Conservation (phyloP, 35 echinoderm and acorn worm species). For the Heliocidaris erythrogramma region DNA sequence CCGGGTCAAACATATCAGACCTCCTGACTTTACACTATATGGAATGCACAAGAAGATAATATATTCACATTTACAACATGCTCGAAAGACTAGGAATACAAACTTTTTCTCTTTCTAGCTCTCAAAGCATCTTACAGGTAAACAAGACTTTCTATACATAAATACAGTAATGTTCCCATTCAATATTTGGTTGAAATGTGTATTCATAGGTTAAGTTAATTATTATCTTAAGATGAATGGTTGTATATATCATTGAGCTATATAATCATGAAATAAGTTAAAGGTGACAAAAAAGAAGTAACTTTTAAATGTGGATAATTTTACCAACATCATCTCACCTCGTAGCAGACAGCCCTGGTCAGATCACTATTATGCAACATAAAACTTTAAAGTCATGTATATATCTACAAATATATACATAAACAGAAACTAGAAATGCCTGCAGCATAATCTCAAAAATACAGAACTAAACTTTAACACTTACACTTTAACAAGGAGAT, state of each 20-base stretch:
- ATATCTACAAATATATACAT: background rate
- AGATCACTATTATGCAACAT: background rate
- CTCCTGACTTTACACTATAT: background rate
- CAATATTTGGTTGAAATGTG: background rate
- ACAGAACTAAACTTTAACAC: background rate
- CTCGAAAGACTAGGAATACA: constrained; percentile 2
- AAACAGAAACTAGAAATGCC: background rate
- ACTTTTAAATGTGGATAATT: background rate
- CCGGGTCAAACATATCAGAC: background rate
- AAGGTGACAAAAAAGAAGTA: background rate
- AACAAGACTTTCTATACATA: background rate
- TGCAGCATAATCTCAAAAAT: background rate
- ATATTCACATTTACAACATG: background rate
- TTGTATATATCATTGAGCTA: background rate
- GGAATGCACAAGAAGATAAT: background rate
- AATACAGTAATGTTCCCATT: background rate
- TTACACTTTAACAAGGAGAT: background rate
- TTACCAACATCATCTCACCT: background rate
- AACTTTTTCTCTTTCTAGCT: background rate
- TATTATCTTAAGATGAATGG: no score
- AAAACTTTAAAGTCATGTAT: background rate
- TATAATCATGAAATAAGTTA: background rate
- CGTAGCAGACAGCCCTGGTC: background rate
- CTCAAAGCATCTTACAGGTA: background rate
- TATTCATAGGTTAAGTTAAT: background rate